Evolutionary conservation across 2,113 vertebrate species (phyloP).

Genomic region (Hassar affinis): DNA sequence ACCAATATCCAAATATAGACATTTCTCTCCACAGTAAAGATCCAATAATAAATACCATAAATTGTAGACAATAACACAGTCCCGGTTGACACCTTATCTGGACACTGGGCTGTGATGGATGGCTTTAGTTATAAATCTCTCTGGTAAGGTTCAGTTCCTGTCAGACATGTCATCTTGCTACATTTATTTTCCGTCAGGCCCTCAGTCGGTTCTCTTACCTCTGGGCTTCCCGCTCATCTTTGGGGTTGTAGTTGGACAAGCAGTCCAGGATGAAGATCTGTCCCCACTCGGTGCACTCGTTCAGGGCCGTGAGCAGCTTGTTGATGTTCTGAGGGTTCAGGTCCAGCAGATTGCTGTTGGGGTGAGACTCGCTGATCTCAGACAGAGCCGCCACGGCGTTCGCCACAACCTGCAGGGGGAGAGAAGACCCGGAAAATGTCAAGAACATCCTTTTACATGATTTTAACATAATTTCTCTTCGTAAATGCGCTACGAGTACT

Average conservation of each 20-base stretch:
- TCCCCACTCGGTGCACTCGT: constrained; percentile 98
- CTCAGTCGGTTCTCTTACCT: constrained; percentile 73
- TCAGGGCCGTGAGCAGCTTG: constrained; percentile 94
- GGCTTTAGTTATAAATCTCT: not conserved
- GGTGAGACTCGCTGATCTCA: constrained; percentile 97
- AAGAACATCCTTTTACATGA: not conserved
- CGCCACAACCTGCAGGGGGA: constrained; percentile 83
- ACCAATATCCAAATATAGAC: not conserved
- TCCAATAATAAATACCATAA: not conserved
- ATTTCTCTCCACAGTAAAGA: not conserved
- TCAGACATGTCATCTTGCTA: no score
- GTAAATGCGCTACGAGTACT: not conserved
- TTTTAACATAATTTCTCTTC: not conserved
- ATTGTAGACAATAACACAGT: not conserved
- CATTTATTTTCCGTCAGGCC: no score
- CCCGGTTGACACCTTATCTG: no score
- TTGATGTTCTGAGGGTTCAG: constrained; percentile 99
- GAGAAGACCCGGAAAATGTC: no score
- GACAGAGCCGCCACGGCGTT: constrained; percentile 96
- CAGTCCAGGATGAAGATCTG: constrained; percentile 99
- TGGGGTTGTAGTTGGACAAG: constrained; percentile 97
- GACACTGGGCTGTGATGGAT: not conserved
- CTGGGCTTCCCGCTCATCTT: constrained; percentile 95
- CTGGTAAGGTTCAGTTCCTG: no score
- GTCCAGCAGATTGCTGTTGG: constrained; percentile 97